A percentile compares a stretch with the other conserved stretches of the same genome.
These are phyloP conservation scores for Nipponia nippon DNA, from an alignment of 2,113 vertebrate species.

Conservation along the genomic window DNA sequence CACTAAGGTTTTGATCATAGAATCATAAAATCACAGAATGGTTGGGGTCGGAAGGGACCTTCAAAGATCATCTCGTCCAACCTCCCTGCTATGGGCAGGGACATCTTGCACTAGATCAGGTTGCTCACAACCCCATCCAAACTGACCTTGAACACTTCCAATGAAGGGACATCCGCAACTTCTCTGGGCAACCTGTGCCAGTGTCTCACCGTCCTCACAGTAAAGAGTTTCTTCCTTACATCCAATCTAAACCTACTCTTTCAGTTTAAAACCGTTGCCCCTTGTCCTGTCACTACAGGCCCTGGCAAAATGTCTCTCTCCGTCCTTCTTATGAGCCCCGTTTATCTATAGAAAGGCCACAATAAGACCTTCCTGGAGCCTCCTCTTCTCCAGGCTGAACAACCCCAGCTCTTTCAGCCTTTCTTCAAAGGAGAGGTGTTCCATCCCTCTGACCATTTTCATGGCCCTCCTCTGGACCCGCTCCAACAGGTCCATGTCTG, in stretches of 20 bases:
- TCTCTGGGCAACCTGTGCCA: background rate
- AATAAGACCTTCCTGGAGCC: background rate
- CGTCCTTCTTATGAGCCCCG: background rate
- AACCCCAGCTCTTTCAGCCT: background rate
- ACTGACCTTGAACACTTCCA: background rate
- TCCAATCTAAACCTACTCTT: background rate
- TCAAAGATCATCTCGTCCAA: background rate
- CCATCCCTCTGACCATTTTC: background rate
- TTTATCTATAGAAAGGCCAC: background rate
- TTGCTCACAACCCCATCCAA: background rate
- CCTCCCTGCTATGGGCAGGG: background rate
- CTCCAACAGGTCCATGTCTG: background rate
- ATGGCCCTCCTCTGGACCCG: accelerated
- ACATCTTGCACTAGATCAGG: background rate
- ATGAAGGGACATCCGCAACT: accelerated
- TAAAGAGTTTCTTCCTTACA: background rate
- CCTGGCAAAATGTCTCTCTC: background rate
- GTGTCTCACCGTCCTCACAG: background rate
- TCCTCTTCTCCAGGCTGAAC: background rate
- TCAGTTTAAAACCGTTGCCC: background rate
- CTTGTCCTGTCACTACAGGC: background rate
- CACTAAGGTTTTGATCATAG: background rate
- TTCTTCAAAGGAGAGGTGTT: background rate
- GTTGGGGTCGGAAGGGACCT: background rate
- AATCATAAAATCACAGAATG: background rate